Evolutionary conservation across 2,888 invertebrate genomes (phyloP), one percentile per base, ranked within the genome.

Genomic region (Nipponacmea schrenckii): DNA sequence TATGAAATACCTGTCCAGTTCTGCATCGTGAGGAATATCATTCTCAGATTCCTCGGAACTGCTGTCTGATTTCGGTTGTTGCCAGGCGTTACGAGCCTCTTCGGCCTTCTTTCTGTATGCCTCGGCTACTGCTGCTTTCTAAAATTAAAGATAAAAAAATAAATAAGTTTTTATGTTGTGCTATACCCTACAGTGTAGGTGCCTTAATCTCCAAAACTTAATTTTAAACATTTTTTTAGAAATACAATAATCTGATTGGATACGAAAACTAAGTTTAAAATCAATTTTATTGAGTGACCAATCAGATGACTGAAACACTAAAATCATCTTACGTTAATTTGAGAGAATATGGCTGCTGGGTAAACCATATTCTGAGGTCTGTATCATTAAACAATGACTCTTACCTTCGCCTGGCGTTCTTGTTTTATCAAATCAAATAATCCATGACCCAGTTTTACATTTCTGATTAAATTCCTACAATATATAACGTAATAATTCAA

Each of bases 381-480:
- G n/a, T n/a, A n/a, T n/a, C n/a, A n/a, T n/a, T n/a, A n/a, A n/a
- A n/a, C n/a, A n/a, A n/a, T n/a, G n/a, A n/a, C 14, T 27, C 79
- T 74, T 78, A 86, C 87, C 82, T 85, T 87, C n/a, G 79, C 74
- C 39, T 81, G 74, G 70, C 83, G 76, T 69, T 87, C 84, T 65
- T 85, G 80, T 64, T 78, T 79, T 10, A 88, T 83, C 45, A 86
- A 74, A 50, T 87, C 81, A 80, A 87, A 87, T 44, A 88, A 71
- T 2, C 85, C 85, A 75, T 87, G 86, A 4, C 88, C 88, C 1
- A 88, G 83, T 26, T 81, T 75, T 2, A 87, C 87, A 77, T 86
- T 86, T 15, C 84, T 72, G 27, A 86, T 82, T 77, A 84, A 79
- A 67, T 75, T 75, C 70, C 84, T 85, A 78, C 24, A 77, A 77